These are phyloP conservation scores for Myanophis thanlyinensis DNA, from an alignment of 2,113 vertebrate genomes.

Conservation along the genomic window DNA sequence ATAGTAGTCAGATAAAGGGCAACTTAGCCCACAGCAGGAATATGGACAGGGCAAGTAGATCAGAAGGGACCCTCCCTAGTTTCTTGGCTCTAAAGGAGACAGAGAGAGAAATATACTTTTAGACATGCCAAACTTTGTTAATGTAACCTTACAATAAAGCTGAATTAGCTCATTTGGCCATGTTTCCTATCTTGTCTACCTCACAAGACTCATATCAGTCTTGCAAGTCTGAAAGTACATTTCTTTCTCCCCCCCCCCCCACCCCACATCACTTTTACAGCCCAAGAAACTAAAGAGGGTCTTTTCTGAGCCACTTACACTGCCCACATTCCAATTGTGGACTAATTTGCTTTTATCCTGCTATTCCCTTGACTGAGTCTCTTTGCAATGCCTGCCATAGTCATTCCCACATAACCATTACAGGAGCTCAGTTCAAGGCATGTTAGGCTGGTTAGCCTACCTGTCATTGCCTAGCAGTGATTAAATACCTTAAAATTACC, in stretches of 20 bases:
- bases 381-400: background rate
- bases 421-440: background rate
- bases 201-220: background rate
- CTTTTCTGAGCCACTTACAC: background rate
- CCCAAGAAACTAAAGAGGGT: background rate
- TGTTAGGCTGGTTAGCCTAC: constrained; percentile 30
- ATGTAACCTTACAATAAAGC: background rate
- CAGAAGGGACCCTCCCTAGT: background rate
- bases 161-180: background rate
- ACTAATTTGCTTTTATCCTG: background rate
- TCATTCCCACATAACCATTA: background rate
- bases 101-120: background rate
- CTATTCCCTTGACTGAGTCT: background rate
- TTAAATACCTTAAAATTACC: constrained; percentile 38
- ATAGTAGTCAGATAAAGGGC: background rate
- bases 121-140: background rate
- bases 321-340: background rate
- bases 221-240: background rate
- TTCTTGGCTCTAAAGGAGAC: background rate
- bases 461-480: constrained; percentile 30
- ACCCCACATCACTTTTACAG: background rate
- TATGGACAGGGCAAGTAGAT: background rate
- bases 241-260: background rate
- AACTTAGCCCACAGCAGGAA: background rate
- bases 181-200: background rate